Base-by-base conservation (phyloP, 2,113 vertebrate species). In the Micronisus gabar region DNA sequence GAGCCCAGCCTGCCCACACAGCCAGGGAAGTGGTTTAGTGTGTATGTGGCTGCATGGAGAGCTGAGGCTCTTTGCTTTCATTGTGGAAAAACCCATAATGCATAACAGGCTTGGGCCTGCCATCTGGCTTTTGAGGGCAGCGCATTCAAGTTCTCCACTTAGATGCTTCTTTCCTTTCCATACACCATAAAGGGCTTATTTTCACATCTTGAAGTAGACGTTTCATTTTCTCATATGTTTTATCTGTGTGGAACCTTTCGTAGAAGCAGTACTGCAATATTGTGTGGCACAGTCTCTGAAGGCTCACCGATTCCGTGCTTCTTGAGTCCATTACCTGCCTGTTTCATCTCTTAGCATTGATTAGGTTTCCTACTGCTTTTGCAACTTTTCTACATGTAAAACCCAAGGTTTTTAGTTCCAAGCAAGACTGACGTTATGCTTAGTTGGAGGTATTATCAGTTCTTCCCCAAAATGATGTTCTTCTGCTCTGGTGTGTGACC, bases 161-260 rank as follows among this genome's bases (percentile, higher is more conserved):
- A 41, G 19, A 11, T 2, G 0, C 34, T 80, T 15, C 36, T 66
- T 21, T 25, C 41, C 26, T 22, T 55, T 53, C 62, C 23, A 0
- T 13, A 1, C 23, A 11, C 78, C 32, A 3, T 3, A 23, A 38
- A 20, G 29, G 38, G 45, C 32, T 45, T 20, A 7, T 45, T 45
- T n/a, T 83, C 47, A 7, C 6, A 0, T 34, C 29, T 25, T 1
- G 0, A 20, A 20, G 53, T 5, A 14, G 43, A 2, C 21, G 7
- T 41, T 13, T 34, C 29, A 5, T 23, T 27, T 43, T 41, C 45
- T 34, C 45, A 22, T 5, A 4, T 6, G 19, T 41, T 11, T 7
- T 12, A 1, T 32, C n/a, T 15, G 7, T 2, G 2, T 19, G 43
- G 45, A 52, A 50, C 26, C 78, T 43, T 52, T 32, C 1, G 2